Base-by-base conservation (phyloP, 1,140 invertebrate genomes). In the Drosophila ercepeae region DNA sequence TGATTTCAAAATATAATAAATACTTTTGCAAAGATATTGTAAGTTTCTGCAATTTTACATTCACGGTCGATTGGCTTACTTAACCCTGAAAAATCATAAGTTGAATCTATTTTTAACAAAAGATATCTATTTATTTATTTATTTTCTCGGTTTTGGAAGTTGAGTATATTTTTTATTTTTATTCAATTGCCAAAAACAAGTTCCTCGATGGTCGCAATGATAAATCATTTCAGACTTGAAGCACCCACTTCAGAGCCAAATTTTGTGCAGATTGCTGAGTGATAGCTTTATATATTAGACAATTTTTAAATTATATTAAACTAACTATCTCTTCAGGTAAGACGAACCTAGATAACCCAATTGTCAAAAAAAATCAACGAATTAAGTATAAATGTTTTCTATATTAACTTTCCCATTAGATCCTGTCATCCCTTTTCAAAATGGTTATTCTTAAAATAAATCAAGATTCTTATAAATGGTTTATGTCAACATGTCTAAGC, bases 321-420 rank as follows among this genome's bases (percentile, higher is more conserved):
- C 59, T 72, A 77, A 78, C 57, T 16, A 3, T 73, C 16, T 39
- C 81, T 81, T 8, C 72, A 81, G 78, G 78, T 81, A 82, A 81
- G 78, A 32, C 9, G 27, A 8, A 8, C 1, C 27, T 8, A 27
- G 0, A 27, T 27, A 8, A n/a, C n/a, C n/a, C n/a, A n/a, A n/a
- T n/a, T n/a, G n/a, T n/a, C n/a, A n/a, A n/a, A n/a, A n/a, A n/a
- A n/a, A n/a, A n/a, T n/a, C n/a, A 21, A 21, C 21, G 32, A 19
- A 25, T 16, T 11, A 41, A 21, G 18, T 3, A 8, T 18, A 7
- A n/a, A n/a, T n/a, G n/a, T n/a, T n/a, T n/a, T n/a, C n/a, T n/a
- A n/a, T n/a, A n/a, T n/a, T n/a, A n/a, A n/a, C n/a, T n/a, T n/a
- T 46, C 21, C 21, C 3, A 23, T 36, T 1, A 21, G 6, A 27